A percentile compares a stretch with the other conserved stretches of the same genome.
These are phyloP conservation scores for Pecten maximus DNA, from an alignment of 2,888 invertebrate species.

Conservation along the genomic window DNA sequence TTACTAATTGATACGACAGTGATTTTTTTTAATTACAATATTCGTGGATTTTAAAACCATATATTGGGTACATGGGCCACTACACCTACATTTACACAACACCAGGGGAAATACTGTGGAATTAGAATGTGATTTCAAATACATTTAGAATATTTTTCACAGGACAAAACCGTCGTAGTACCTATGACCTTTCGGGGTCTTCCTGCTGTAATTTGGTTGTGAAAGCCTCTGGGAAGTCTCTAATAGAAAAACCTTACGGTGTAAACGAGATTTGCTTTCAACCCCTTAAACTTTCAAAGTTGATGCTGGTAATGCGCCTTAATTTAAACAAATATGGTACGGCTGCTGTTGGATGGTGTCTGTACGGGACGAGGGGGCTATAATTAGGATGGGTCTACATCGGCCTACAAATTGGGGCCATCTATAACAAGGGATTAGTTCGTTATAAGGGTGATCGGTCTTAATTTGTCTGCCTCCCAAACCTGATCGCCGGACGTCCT, in stretches of 20 bases:
- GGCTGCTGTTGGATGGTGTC: not conserved
- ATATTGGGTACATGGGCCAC: too few relatives aligned
- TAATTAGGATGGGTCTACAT: not conserved
- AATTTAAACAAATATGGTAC: constrained; percentile 27
- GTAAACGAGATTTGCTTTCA: not conserved
- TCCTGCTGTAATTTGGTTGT: not conserved
- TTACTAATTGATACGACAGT: too few relatives aligned
- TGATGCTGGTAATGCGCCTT: not conserved
- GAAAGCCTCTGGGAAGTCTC: not conserved
- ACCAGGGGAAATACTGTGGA: too few relatives aligned
- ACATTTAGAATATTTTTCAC: too few relatives aligned
- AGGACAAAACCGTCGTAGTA: not conserved
- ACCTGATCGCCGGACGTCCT: not conserved
- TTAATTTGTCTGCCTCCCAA: not conserved
- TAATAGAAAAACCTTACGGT: not conserved
- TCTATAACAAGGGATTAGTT: not conserved
- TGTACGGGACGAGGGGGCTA: not conserved
- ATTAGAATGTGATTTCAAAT: too few relatives aligned
- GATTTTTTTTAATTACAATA: too few relatives aligned
- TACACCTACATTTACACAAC: too few relatives aligned
- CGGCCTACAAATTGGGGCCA: not conserved
- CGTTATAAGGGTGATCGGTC: constrained; percentile 19
- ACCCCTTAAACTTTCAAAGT: constrained; percentile 15
- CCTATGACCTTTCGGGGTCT: not conserved
- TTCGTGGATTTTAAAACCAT: too few relatives aligned